Evolutionary conservation across 2,113 vertebrate genomes (phyloP).

Genomic region (Pholis gunnellus): DNA sequence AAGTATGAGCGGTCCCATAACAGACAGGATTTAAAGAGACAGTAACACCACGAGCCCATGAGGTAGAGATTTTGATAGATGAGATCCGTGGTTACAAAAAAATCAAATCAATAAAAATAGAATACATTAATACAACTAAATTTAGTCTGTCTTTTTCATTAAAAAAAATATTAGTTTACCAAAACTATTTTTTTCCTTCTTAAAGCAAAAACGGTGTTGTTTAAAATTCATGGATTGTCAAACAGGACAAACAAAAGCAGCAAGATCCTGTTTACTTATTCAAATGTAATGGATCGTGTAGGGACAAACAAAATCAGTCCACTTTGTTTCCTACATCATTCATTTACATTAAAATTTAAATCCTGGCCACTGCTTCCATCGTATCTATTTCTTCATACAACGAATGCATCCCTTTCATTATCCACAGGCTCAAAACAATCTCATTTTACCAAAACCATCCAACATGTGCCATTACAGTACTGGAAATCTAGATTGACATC

Average conservation of each 20-base stretch:
- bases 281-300: conserved; percentile 68
- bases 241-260: conserved; percentile 26
- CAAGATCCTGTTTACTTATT: conserved; percentile 75
- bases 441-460: conserved; percentile 23
- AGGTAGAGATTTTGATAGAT: not conserved
- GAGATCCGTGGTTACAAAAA: not conserved
- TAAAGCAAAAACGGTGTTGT: not conserved
- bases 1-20: not conserved
- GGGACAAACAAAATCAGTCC: conserved; percentile 77
- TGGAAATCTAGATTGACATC: conserved; percentile 2
- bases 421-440: conserved; percentile 47
- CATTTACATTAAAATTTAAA: conserved; percentile 84
- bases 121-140: not conserved
- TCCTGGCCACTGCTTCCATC: conserved; percentile 39
- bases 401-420: conserved; percentile 70
- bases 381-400: conserved; percentile 70
- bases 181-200: not conserved
- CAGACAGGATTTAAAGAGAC: conserved; percentile 77
- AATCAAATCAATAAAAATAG: no score
- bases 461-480: not conserved
- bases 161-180: not conserved
- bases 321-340: conserved; percentile 83
- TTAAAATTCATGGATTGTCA: conserved; percentile 40
- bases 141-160: not conserved
- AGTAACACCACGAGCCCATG: conserved; percentile 18